A percentile compares a stretch with the other conserved stretches of the same genome.
phyloP scores from a whole-genome alignment of 2,888 invertebrate species.

The Archaeoteleia sp. region DNA sequence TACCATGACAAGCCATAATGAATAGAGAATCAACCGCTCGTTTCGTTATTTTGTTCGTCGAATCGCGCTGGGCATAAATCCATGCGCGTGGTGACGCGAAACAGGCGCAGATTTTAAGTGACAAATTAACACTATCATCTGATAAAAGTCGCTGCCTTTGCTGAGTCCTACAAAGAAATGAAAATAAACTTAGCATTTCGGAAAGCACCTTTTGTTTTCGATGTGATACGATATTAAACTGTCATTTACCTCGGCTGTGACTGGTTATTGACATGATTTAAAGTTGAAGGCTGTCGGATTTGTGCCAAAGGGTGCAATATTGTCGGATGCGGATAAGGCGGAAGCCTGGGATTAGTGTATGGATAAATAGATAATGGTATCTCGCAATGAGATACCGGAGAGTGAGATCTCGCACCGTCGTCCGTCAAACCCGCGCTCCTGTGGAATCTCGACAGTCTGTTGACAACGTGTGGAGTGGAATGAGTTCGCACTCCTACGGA shows the following conservation, averaged over 20 bases:
- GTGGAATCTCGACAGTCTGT: conserved; percentile 95
- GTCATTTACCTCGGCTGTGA: conserved; percentile 70
- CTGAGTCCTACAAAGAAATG: conserved; percentile 60
- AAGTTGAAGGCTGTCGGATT: conserved; percentile 82
- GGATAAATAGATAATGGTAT: conserved; percentile 76
- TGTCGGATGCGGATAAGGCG: conserved; percentile 92
- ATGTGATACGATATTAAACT: too few species aligned
- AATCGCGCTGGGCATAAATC: conserved; percentile 76
- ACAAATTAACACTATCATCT: conserved; percentile 82
- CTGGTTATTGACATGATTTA: conserved; percentile 68
- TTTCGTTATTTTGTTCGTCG: conserved; percentile 68
- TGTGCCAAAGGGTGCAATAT: conserved; percentile 89
- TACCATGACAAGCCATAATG: conserved; percentile 91
- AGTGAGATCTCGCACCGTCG: conserved; percentile 82
- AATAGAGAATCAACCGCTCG: conserved; percentile 89
- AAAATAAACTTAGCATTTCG: conserved; percentile 30
- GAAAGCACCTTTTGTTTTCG: too few species aligned
- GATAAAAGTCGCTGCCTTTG: conserved; percentile 81
- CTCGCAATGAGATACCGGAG: conserved; percentile 79
- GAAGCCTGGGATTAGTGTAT: conserved; percentile 91
- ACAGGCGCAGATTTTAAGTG: conserved; percentile 85
- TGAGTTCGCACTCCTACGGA: conserved; percentile 94
- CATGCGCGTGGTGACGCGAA: conserved; percentile 87
- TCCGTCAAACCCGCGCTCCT: conserved; percentile 93
- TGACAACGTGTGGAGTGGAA: conserved; percentile 94